Evolutionary conservation across 2,113 vertebrate species (phyloP), one percentile per base, ranked within the genome.

Genomic region (Fregetta grallaria): DNA sequence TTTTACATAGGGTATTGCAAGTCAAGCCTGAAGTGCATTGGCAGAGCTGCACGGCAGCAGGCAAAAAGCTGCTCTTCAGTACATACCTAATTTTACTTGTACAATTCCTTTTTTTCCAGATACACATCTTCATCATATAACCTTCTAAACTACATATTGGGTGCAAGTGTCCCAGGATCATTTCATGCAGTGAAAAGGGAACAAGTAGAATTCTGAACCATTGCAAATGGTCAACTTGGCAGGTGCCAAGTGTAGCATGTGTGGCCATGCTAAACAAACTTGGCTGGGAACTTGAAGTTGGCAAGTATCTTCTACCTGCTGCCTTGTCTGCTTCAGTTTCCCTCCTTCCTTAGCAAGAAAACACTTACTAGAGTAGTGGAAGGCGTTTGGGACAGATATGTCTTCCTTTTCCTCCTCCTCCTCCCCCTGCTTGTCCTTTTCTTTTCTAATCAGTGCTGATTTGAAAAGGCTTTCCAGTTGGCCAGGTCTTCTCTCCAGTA

Each of bases 291-390:
- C 78, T 59, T 86, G 61, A 85, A 78, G 79, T 3, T 96, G 95
- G 96, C 94, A 97, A 94, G 26, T 15, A 58, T 76, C 59, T 92
- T 79, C 89, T 92, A 91, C 93, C 93, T 94, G 87, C 96, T 95
- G 93, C 90, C 84, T 83, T 96, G 71, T 86, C 74, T 96, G 89
- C 87, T 95, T 91, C 78, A 85, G 77, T 83, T 92, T 92, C 59
- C 47, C 63, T 91, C 71, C 68, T 85, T 90, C 38, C 81, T 96
- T 91, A 94, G 94, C 93, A 94, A 91, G 91, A 91, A 97, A 94
- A 82, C 56, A 70, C 49, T 78, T 90, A 61, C 10, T 73, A 70
- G 13, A 89, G 11, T 13, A 63, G 42, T 47, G n/a, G 65, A 75
- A 88, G 44, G 62, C 59, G 18, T 75, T n/a, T 59, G 66, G 27